Base-by-base conservation (phyloP, 2,113 vertebrate genomes). In the Triplophysa siluroides region DNA sequence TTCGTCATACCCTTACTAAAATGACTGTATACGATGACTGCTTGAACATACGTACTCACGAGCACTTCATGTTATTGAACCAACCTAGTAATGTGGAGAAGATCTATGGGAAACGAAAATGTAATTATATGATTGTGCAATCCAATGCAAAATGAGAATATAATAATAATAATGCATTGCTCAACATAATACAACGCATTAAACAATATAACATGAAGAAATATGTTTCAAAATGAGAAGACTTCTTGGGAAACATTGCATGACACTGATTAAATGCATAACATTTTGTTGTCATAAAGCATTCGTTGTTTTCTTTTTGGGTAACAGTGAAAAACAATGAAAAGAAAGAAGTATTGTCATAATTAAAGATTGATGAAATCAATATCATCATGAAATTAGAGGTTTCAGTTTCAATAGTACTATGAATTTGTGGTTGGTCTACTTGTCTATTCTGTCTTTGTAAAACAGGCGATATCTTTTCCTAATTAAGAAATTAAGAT, bases 401-500 rank as follows among this genome's bases (percentile, higher is more conserved):
- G 43, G 43, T 45, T 45, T 45, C 10, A 43, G 2, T 43, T 43
- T 73, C n/a, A 23, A 73, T 60, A 73, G 16, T 33, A 74, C 29
- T 1, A 14, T 60, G 54, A 74, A 61, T 60, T 61, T n/a, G 54
- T 43, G n/a, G 71, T 74, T 74, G n/a, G 54, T 43, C 41, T 60
- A 41, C n/a, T 74, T 74, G 33, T 43, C 5, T 23, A 18, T 18
- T 68, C 10, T 68, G 24, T 23, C 8, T 71, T 54, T 73, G 19
- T 47, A 16, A 38, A 43, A 14, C 13, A 33, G 71, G 21, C 21
- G 54, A 18, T 73, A 29, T 54, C 50, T 64, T 29, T 63, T 64
- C 24, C 38, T 61, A 43, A n/a, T 23, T 54, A 21, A 65, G 54
- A 76, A 75, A 67, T 83, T 85, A 78, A 85, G 71, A 81, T 58